These are phyloP conservation scores for Aphodius sticticus DNA, from an alignment of 2,888 invertebrate genomes.

Conservation along the genomic window DNA sequence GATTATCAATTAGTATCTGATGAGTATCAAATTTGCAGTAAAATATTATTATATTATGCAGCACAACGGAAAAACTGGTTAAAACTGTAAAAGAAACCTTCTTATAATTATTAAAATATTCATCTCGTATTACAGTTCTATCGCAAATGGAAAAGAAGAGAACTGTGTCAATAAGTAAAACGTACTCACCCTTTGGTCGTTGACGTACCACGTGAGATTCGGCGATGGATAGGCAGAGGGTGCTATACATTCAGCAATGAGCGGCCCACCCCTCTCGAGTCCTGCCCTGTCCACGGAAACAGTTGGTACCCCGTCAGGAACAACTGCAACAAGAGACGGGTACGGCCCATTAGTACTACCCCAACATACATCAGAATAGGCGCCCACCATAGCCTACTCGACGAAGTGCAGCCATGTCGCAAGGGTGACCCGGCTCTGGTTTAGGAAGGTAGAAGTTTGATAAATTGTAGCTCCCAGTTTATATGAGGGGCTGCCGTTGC, in stretches of 20 bases:
- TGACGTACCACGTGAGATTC: constrained; percentile 72
- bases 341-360: not conserved
- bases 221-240: constrained; percentile 70
- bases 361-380: not conserved
- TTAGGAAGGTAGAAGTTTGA: not conserved
- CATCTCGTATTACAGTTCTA: not conserved
- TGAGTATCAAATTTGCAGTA: no score
- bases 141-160: not conserved
- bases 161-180: not conserved
- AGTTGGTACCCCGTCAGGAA: constrained; percentile 66
- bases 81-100: no score
- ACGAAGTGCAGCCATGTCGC: not conserved
- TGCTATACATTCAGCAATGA: constrained; percentile 67
- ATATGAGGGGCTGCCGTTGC: not conserved
- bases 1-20: no score
- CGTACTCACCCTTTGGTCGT: constrained; percentile 64
- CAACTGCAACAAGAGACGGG: constrained; percentile 60
- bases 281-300: constrained; percentile 66
- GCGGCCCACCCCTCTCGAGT: constrained; percentile 67
- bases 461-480: not conserved
- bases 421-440: not conserved
- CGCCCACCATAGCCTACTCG: not conserved
- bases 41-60: no score
- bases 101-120: not conserved
- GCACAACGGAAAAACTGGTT: no score